A percentile compares a stretch with the other conserved stretches of the same genome.
phyloP scores from a whole-genome alignment of 2,113 vertebrate genomes.

The Axis porcinus region DNA sequence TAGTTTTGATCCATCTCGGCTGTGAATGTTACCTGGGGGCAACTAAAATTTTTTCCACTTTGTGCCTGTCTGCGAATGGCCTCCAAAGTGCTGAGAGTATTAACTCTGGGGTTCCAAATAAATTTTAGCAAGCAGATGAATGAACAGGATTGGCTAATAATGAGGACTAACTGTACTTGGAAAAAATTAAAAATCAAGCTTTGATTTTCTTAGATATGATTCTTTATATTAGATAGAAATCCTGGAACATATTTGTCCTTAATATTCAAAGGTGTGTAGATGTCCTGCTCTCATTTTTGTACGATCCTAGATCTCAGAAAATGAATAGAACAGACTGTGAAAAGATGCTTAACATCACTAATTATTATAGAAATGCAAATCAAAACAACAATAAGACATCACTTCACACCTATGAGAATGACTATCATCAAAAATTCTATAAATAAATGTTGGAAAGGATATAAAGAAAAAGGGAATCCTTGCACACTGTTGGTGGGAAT shows the following conservation, averaged over 20 bases:
- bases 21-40: background rate
- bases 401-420: background rate
- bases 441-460: background rate
- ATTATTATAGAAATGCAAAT: background rate
- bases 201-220: background rate
- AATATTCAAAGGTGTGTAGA: background rate
- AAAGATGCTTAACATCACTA: background rate
- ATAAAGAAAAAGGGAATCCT: background rate
- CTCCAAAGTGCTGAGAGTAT: background rate
- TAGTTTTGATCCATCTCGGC: background rate
- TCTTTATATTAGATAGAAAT: background rate
- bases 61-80: background rate
- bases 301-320: background rate
- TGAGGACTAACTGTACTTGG: background rate
- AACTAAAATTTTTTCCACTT: background rate
- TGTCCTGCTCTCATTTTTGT: background rate
- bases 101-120: background rate
- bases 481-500: background rate
- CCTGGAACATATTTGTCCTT: background rate
- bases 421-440: background rate
- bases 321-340: background rate
- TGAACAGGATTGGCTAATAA: background rate
- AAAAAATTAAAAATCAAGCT: background rate
- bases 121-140: background rate
- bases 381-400: background rate